Base-by-base conservation (phyloP, 2,888 invertebrate species). In the Euclidia mi region DNA sequence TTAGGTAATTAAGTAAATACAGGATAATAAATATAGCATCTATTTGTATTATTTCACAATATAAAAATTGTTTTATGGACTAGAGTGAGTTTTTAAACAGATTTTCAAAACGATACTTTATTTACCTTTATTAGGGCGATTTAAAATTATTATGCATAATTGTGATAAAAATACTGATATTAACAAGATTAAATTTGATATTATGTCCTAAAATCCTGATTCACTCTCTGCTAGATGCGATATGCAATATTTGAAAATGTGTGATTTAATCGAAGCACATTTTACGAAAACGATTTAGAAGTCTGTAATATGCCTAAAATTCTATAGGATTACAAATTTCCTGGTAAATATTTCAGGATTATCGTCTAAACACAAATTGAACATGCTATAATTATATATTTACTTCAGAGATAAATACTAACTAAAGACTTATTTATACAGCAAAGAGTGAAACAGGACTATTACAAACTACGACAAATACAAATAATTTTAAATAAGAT, bases 401-500 rank as follows among this genome's bases (percentile, higher is more conserved):
- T 28, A 38, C 6, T 35, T 50, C 2, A 17, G 18, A 2, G 9
- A n/a, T n/a, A n/a, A n/a, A n/a, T n/a, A n/a, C n/a, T 2, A 35
- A 35, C 12, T 9, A 0, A 10, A 9, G 11, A 40, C 2, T 3
- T 40, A 28, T 40, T 40, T 14, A 50, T 10, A 51, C 20, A 45
- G 11, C n/a, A 45, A 47, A 68, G 47, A 58, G 55, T 34, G 52
- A 65, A 62, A 59, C 52, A 57, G 48, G 56, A 31, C 2, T 9
- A 11, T 11, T 17, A 32, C 31, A 25, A 46, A 40, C 35, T 42
- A 53, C 34, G 12, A 15, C 29, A 37, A 43, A 43, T 60, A 52
- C 45, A 18, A 42, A 42, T 47, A 63, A 40, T 15, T 46, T 82
- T 92, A 94, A 76, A 94, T 89, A 46, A 94, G 80, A 61, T 79